phyloP scores from a whole-genome alignment of 1,140 invertebrate species.

The Drosophila quadrilineata region DNA sequence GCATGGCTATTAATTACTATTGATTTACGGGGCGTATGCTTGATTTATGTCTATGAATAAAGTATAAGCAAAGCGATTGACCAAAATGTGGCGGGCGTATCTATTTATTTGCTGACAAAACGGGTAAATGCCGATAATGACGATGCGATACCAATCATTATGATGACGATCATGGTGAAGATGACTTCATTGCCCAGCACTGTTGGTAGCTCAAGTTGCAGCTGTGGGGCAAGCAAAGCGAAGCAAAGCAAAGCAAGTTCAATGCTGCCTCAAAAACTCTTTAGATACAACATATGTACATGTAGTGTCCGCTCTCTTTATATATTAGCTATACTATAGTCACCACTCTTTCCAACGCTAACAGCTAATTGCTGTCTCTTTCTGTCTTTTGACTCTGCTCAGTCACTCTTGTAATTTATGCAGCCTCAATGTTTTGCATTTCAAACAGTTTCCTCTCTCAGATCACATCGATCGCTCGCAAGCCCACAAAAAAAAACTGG shows the following conservation, averaged over 20 bases:
- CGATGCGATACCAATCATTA: not conserved
- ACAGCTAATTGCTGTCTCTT: not conserved
- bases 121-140: not conserved
- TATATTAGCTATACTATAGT: not conserved
- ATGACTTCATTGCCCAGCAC: conserved; percentile 7
- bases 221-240: not conserved
- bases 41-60: conserved; percentile 54
- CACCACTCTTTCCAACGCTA: not conserved
- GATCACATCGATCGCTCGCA: conserved; percentile 19
- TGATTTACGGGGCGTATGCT: conserved; percentile 72
- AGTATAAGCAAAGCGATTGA: conserved; percentile 33
- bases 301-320: too few relatives aligned
- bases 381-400: not conserved
- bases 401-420: conserved; percentile 51
- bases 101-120: conserved; percentile 13
- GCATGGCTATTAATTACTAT: conserved; percentile 67
- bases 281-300: too few relatives aligned
- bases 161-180: not conserved
- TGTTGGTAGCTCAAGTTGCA: not conserved
- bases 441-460: conserved; percentile 54
- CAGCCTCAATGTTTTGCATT: conserved; percentile 58
- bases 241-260: conserved; percentile 6
- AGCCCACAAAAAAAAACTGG: conserved; percentile 50
- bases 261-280: conserved; percentile 2
- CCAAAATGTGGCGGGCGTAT: conserved; percentile 42